Evolutionary conservation across 2,888 invertebrate species (phyloP), one percentile per base, ranked within the genome.

Genomic region (Thysanoteuthis rhombus): DNA sequence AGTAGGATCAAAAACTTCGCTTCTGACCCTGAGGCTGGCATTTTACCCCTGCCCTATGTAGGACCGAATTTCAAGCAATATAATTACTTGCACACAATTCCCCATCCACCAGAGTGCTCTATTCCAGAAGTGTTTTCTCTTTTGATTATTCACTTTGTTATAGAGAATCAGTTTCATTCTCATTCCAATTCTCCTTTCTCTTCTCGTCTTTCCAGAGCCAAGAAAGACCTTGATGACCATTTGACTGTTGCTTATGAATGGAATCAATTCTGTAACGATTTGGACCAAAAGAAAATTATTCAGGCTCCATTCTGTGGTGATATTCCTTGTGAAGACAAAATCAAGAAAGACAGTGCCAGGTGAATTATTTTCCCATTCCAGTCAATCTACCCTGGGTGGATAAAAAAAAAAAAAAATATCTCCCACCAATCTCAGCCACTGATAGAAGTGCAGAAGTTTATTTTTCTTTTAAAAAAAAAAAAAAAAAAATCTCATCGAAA

Each of bases 251-350:
- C 98, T 25, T 98, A 98, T 90, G 98, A 98, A 94, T 99, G 99
- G 99, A 97, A 98, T 0, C 98, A 98, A 93, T 99, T 99, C 97
- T 98, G 98, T 45, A 97, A 97, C 16, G 98, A 98, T 93, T 97
- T 99, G 94, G 99, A 99, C 95, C 98, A 98, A 94, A 99, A 98
- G 96, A 98, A 98, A 97, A 98, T 99, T 36, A 98, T 99, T n/a
- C 97, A 99, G 95, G 98, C 99, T 38, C 99, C 99, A 3, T 99
- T 99, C 98, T 99, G 99, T 97, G 99, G 99, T 0, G 98, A 98
- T 2, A 98, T 97, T 19, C 97, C 97, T 0, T 99, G 99, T 96
- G 99, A 99, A 97, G 99, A 99, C 94, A 98, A 98, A 95, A 99
- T 99, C 96, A 99, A 99, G 97, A 98, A 98, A 94, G 99, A 99